These are phyloP conservation scores for Solea solea DNA, from an alignment of 2,113 vertebrate genomes.

Conservation along the genomic window DNA sequence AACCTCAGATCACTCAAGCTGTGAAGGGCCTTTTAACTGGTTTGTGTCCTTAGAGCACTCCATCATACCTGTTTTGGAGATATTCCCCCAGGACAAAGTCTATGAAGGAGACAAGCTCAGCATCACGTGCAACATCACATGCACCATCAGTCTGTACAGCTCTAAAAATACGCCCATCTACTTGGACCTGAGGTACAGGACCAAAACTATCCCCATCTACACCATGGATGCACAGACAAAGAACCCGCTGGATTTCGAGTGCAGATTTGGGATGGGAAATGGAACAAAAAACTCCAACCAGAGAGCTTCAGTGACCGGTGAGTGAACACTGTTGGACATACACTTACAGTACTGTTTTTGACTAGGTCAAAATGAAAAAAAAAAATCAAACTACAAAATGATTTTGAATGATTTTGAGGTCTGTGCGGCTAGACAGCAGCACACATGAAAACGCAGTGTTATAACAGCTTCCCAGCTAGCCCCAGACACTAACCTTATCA, in stretches of 20 bases:
- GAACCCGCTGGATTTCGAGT: slow-evolving; percentile 63
- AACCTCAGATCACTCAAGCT: too few species aligned
- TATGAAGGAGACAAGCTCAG: slow-evolving; percentile 76
- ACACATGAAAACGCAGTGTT: too few species aligned
- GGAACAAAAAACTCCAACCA: slow-evolving; percentile 27
- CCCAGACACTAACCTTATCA: too few species aligned
- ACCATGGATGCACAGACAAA: slow-evolving; percentile 18
- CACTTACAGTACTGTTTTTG: too few species aligned
- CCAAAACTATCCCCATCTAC: slow-evolving; percentile 18
- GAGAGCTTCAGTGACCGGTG: slow-evolving; percentile 72
- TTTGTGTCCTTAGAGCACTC: slow-evolving; percentile 62
- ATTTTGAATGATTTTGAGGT: too few species aligned
- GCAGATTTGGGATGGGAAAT: slow-evolving; percentile 22
- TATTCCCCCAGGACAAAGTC: slow-evolving; percentile 53
- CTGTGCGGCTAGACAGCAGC: too few species aligned
- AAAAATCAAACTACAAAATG: too few species aligned
- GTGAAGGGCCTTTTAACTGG: neutral
- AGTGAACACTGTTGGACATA: slow-evolving; percentile 22
- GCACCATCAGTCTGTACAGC: fast-evolving
- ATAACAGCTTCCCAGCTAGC: too few species aligned
- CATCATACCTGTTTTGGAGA: slow-evolving; percentile 49
- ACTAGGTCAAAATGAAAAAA: too few species aligned
- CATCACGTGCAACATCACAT: slow-evolving; percentile 53
- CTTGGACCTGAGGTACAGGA: slow-evolving; percentile 56
- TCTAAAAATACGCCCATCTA: fast-evolving